Evolutionary conservation across 2,113 vertebrate species (phyloP).

Genomic region (Hippolais icterina): DNA sequence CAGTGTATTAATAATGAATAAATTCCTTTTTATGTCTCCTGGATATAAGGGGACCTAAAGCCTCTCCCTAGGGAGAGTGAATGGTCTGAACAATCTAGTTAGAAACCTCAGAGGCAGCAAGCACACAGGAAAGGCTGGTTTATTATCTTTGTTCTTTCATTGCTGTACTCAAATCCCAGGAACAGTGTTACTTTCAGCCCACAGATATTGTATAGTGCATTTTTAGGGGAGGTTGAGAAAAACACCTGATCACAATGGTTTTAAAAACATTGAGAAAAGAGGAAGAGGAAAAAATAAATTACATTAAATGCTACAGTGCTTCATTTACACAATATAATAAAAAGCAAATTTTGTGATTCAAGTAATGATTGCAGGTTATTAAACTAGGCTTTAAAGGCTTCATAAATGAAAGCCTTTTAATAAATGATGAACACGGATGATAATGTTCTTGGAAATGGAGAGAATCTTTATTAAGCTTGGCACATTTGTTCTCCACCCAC

Average conservation of each 20-base stretch:
- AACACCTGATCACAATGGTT: neutral
- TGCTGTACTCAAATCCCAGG: neutral
- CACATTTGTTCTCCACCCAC: neutral
- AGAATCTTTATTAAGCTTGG: slow-evolving; percentile 37
- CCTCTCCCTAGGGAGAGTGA: neutral
- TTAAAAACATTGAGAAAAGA: slow-evolving; percentile 23
- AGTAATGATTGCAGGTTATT: slow-evolving; percentile 55
- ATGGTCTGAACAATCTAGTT: neutral
- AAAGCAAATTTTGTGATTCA: slow-evolving; percentile 54
- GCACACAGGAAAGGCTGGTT: neutral
- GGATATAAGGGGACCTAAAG: neutral
- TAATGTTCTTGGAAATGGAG: slow-evolving; percentile 19
- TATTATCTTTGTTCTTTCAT: neutral
- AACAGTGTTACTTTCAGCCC: neutral
- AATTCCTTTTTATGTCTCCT: slow-evolving; percentile 30
- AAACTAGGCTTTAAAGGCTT: slow-evolving; percentile 49
- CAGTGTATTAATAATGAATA: slow-evolving; percentile 2
- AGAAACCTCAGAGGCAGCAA: neutral
- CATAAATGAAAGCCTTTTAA: slow-evolving; percentile 58
- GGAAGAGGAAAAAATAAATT: slow-evolving; percentile 14
- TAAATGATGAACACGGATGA: slow-evolving; percentile 47
- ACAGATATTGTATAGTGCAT: neutral
- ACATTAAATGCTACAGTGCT: slow-evolving; percentile 13
- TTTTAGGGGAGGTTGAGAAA: neutral
- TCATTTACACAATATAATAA: slow-evolving; percentile 48